Conservation (phyloP, 2,888 invertebrate species). For the Mythimna albipuncta region DNA sequence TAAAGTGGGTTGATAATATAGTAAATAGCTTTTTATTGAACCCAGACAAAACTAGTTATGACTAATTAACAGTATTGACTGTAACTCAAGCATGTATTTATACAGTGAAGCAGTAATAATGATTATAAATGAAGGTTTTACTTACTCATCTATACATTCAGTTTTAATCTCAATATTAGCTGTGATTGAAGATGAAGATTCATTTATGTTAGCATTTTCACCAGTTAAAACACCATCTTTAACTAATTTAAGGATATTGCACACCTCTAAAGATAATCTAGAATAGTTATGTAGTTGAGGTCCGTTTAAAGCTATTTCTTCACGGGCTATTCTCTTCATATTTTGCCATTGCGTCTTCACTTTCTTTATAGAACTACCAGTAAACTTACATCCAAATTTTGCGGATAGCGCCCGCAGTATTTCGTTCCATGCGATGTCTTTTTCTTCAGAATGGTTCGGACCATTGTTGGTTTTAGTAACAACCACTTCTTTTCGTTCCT, state of each 20-base stretch:
- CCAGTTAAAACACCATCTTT: constrained; percentile 78
- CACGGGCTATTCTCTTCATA: constrained; percentile 88
- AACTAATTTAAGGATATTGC: constrained; percentile 80
- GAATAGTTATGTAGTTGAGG: constrained; percentile 77
- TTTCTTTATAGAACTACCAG: constrained; percentile 84
- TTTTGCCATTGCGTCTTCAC: constrained; percentile 89
- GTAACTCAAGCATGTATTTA: not conserved
- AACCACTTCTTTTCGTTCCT: constrained; percentile 83
- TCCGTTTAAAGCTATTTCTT: constrained; percentile 82
- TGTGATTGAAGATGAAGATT: constrained; percentile 73
- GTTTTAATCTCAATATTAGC: constrained; percentile 84
- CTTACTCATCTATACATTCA: constrained; percentile 88
- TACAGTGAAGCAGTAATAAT: not conserved
- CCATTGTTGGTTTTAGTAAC: constrained; percentile 84
- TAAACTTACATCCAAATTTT: constrained; percentile 85
- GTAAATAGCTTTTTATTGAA: no score
- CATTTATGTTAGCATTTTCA: constrained; percentile 76
- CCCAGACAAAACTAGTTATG: no score
- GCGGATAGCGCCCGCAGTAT: constrained; percentile 78
- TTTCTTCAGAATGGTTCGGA: constrained; percentile 85
- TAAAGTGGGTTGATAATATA: no score
- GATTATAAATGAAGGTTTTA: not conserved
- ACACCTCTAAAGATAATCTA: constrained; percentile 83
- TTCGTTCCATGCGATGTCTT: constrained; percentile 87
- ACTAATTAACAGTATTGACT: no score